phyloP scores from a whole-genome alignment of 2,888 invertebrate species.

The Troglohyphantes excavatus region DNA sequence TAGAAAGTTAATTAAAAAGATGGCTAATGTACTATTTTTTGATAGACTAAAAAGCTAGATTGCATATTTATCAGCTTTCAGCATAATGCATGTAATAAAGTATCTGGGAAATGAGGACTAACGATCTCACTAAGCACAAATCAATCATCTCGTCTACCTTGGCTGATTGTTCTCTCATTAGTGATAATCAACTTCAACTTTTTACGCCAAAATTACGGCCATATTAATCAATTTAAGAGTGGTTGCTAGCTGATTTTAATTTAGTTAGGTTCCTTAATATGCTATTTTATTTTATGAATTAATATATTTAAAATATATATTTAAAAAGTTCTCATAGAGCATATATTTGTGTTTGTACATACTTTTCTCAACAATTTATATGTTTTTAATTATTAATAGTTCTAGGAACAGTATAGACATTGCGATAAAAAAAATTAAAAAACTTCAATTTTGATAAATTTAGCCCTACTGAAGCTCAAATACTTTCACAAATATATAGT shows the following conservation, averaged over 20 bases:
- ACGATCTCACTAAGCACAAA: constrained; percentile 32
- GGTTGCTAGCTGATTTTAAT: neutral
- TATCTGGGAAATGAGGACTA: constrained; percentile 20
- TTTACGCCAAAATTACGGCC: neutral
- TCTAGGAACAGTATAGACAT: too few relatives aligned
- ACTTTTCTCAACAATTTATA: too few relatives aligned
- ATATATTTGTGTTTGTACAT: too few relatives aligned
- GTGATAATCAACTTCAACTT: neutral
- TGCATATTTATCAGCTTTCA: neutral
- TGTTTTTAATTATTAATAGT: too few relatives aligned
- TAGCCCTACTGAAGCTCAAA: too few relatives aligned
- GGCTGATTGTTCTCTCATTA: constrained; percentile 30
- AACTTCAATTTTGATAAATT: too few relatives aligned
- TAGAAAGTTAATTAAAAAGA: neutral
- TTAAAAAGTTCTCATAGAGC: too few relatives aligned
- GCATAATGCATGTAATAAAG: constrained; percentile 31
- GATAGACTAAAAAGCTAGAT: neutral
- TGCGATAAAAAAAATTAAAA: too few relatives aligned
- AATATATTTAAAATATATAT: too few relatives aligned
- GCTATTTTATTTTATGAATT: neutral
- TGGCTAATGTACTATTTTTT: neutral
- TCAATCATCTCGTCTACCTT: constrained; percentile 16
- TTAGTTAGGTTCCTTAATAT: neutral
- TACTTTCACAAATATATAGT: too few relatives aligned
- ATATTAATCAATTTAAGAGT: neutral